Percentiles rank a stretch among this genome's conserved stretches.
Evolutionary conservation across 1,140 invertebrate genomes (phyloP).

Genomic region (Gryllus bimaculatus): DNA sequence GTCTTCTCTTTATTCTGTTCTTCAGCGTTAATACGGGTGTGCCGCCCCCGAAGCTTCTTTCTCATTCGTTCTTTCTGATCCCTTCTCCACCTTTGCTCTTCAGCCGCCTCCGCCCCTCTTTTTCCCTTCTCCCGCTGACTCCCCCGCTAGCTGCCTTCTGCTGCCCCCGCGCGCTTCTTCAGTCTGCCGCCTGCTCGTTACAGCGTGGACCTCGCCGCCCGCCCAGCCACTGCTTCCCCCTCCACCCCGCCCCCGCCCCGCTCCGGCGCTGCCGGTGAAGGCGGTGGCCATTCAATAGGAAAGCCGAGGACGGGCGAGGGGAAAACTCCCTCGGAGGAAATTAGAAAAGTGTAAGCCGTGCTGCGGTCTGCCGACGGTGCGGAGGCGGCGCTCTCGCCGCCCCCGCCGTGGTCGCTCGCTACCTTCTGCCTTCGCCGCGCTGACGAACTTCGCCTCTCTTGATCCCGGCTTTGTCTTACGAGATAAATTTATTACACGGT

Average conservation of each 20-base stretch:
- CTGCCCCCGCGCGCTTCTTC: neutral
- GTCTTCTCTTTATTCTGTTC: too few species aligned
- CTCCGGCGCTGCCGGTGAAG: too few species aligned
- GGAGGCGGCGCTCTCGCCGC: too few species aligned
- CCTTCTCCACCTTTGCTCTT: too few species aligned
- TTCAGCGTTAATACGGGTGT: too few species aligned
- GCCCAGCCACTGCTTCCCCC: too few species aligned
- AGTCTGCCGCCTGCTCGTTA: neutral
- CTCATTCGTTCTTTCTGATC: too few species aligned
- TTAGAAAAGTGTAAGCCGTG: slow-evolving; percentile 4
- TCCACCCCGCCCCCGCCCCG: too few species aligned
- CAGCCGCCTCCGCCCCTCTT: too few species aligned
- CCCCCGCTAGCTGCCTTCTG: neutral
- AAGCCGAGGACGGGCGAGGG: neutral
- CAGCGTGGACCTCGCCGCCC: neutral
- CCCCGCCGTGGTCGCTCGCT: neutral
- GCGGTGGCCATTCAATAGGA: neutral
- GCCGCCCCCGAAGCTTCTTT: too few species aligned
- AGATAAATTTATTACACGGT: neutral
- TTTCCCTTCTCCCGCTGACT: neutral
- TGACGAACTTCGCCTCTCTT: neutral
- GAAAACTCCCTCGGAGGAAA: neutral
- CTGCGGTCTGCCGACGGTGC: neutral
- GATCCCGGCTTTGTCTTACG: neutral
- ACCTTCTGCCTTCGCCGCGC: neutral